phyloP scores from a whole-genome alignment of 2,797 vertebrate species.

The Pangasius larnaudii region DNA sequence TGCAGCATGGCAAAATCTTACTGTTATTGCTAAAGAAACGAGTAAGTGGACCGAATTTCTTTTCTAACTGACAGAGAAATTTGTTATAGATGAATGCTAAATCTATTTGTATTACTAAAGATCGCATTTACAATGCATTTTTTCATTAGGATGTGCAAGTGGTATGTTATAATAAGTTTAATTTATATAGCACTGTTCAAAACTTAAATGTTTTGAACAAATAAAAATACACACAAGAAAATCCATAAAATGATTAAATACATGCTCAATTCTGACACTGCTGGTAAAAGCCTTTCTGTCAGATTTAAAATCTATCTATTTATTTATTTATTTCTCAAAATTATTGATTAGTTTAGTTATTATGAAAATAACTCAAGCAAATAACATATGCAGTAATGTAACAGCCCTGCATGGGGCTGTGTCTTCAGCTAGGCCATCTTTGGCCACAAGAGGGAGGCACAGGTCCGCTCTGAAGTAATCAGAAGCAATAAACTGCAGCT shows the following conservation, averaged over 20 bases:
- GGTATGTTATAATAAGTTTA: not conserved
- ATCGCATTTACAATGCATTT: not conserved
- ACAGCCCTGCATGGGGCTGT: not conserved
- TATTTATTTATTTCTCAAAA: not conserved
- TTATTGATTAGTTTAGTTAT: too few species aligned
- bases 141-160: not conserved
- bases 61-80: not conserved
- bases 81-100: not conserved
- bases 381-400: not conserved
- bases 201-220: not conserved
- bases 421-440: not conserved
- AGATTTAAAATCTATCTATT: not conserved
- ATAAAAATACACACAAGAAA: not conserved
- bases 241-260: not conserved
- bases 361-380: not conserved
- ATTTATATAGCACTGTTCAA: not conserved
- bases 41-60: constrained; percentile 74
- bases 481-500: not conserved
- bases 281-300: not conserved
- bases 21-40: constrained; percentile 84
- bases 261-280: not conserved
- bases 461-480: not conserved
- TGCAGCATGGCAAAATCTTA: constrained; percentile 87
- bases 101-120: not conserved
- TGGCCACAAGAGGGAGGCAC: not conserved